Conservation (phyloP, 2,113 vertebrate species). For the Acinonyx jubatus region DNA sequence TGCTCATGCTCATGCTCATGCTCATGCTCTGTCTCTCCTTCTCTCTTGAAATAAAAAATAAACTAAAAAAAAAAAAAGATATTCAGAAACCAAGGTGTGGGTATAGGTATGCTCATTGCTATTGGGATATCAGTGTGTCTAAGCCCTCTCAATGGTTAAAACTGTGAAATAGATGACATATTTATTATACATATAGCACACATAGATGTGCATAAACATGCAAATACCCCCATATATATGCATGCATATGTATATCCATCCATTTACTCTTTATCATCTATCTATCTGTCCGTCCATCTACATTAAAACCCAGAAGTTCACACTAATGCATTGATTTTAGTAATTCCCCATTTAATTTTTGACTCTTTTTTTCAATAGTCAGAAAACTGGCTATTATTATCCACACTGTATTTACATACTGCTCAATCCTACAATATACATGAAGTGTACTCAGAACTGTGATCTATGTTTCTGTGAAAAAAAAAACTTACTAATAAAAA, state of each 20-base stretch:
- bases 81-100: no score
- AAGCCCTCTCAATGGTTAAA: neutral
- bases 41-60: no score
- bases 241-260: neutral
- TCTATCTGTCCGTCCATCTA: neutral
- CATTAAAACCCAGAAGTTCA: neutral
- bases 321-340: neutral
- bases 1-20: no score
- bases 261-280: neutral
- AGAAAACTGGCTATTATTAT: neutral
- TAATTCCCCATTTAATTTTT: neutral
- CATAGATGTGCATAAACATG: neutral
- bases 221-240: neutral
- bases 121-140: neutral
- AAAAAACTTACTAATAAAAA: neutral
- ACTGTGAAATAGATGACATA: neutral
- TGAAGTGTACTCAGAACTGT: neutral
- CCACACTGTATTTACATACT: neutral
- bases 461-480: neutral
- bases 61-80: no score
- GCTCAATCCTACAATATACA: neutral
- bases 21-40: no score
- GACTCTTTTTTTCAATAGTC: neutral
- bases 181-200: neutral
- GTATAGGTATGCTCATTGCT: no score